phyloP scores from a whole-genome alignment of 2,113 vertebrate genomes.

The Nanorana parkeri region DNA sequence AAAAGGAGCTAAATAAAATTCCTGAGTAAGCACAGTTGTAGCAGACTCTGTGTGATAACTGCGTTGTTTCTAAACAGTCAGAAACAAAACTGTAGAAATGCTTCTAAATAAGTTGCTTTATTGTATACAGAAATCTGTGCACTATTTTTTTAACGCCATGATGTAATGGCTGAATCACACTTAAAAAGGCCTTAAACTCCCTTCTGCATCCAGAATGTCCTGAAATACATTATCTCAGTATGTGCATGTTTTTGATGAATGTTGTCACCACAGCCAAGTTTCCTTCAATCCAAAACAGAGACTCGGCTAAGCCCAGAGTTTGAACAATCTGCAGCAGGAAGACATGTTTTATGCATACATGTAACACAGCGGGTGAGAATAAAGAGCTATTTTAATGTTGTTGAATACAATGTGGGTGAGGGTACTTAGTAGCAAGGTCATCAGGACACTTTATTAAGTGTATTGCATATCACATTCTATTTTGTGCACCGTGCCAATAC shows the following conservation, averaged over 20 bases:
- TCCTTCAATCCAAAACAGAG: constrained; percentile 48
- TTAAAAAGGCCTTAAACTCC: constrained; percentile 33
- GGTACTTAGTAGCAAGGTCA: background rate
- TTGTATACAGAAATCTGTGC: too few species aligned
- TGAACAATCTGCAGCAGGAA: constrained; percentile 32
- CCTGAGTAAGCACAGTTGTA: too few species aligned
- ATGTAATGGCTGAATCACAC: constrained; percentile 18
- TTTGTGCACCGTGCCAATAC: too few species aligned
- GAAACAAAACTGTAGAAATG: too few species aligned
- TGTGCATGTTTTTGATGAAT: constrained; percentile 51
- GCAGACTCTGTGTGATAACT: too few species aligned
- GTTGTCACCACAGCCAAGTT: constrained; percentile 46
- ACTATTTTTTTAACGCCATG: background rate
- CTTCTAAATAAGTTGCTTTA: too few species aligned
- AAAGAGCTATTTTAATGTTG: constrained; percentile 34
- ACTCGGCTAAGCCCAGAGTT: constrained; percentile 18
- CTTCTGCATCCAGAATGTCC: constrained; percentile 18
- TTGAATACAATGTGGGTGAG: background rate
- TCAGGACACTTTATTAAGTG: background rate
- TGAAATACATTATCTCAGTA: constrained; percentile 51
- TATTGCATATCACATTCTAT: too few species aligned
- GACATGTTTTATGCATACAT: constrained; percentile 34
- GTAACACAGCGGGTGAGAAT: constrained; percentile 44
- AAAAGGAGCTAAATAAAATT: too few species aligned
- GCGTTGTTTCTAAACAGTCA: too few species aligned